These are phyloP conservation scores for Drosophila sulfurigaster DNA, from an alignment of 1,140 invertebrate genomes.

Conservation along the genomic window DNA sequence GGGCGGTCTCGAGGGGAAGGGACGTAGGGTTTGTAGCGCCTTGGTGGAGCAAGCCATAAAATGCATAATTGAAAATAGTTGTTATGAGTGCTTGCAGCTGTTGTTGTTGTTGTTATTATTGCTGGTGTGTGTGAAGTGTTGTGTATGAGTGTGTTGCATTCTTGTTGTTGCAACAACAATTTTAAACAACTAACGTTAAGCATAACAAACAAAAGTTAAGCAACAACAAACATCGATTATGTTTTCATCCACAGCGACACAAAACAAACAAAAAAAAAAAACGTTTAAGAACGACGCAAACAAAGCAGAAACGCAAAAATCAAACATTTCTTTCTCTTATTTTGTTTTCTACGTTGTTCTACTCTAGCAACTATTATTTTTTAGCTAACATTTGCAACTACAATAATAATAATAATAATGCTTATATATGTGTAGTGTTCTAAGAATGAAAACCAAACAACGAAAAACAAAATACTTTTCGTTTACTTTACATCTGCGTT, in stretches of 20 bases:
- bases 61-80: constrained; percentile 17
- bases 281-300: constrained; percentile 43
- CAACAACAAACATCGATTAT: constrained; percentile 42
- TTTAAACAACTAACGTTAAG: constrained; percentile 39
- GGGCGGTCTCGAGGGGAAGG: not conserved
- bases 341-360: constrained; percentile 12
- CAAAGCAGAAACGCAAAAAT: constrained; percentile 31
- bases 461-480: constrained; percentile 1
- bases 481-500: constrained; percentile 12
- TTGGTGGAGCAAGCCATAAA: constrained; percentile 13
- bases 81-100: constrained; percentile 1
- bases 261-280: constrained; percentile 30
- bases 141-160: constrained; percentile 11
- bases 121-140: constrained; percentile 8
- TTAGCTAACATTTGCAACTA: constrained; percentile 44
- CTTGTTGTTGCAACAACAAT: constrained; percentile 17
- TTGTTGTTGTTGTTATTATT: not conserved
- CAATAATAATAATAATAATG: constrained; percentile 30
- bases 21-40: not conserved
- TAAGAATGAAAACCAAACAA: constrained; percentile 6
- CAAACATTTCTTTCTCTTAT: constrained; percentile 24
- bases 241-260: constrained; percentile 16
- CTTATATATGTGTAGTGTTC: constrained; percentile 18
- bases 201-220: constrained; percentile 44
- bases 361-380: constrained; percentile 26